phyloP scores from a whole-genome alignment of 2,113 vertebrate species.

The Aspidoscelis tigris region DNA sequence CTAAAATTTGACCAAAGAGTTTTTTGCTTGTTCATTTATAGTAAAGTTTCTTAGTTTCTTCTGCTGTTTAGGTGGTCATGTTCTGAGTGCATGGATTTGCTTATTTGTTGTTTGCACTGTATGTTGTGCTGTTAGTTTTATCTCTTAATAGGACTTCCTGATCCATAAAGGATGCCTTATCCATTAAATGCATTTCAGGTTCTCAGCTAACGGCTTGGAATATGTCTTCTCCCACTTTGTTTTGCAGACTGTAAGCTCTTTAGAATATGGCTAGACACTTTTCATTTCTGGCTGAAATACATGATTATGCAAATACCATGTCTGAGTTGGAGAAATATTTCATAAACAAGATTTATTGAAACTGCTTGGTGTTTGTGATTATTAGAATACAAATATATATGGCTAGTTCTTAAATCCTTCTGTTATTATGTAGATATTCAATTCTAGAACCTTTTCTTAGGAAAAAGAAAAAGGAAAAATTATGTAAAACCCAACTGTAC shows the following conservation, averaged over 20 bases:
- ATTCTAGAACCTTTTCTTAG: background rate
- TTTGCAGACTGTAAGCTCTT: slow-evolving; percentile 1
- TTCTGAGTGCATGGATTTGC: slow-evolving; percentile 23
- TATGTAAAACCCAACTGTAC: background rate
- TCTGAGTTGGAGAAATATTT: slow-evolving; percentile 2
- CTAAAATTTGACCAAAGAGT: slow-evolving; percentile 31
- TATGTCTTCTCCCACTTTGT: background rate
- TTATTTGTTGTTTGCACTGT: slow-evolving; percentile 30
- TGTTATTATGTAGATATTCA: background rate
- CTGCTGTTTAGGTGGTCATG: slow-evolving; percentile 35
- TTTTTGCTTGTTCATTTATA: slow-evolving; percentile 13
- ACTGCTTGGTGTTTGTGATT: background rate
- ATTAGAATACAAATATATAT: background rate
- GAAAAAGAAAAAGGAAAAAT: background rate
- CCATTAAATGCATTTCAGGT: background rate
- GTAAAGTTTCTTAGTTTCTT: slow-evolving; percentile 14
- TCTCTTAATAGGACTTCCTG: background rate
- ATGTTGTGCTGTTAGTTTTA: background rate
- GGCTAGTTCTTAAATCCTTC: background rate
- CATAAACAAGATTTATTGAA: background rate
- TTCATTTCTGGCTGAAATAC: background rate
- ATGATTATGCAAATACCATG: slow-evolving; percentile 2
- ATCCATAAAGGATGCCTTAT: background rate
- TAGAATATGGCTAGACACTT: background rate
- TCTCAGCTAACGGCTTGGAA: background rate